Base-by-base conservation (phyloP, 2,113 vertebrate species). In the Siniperca knerii region DNA sequence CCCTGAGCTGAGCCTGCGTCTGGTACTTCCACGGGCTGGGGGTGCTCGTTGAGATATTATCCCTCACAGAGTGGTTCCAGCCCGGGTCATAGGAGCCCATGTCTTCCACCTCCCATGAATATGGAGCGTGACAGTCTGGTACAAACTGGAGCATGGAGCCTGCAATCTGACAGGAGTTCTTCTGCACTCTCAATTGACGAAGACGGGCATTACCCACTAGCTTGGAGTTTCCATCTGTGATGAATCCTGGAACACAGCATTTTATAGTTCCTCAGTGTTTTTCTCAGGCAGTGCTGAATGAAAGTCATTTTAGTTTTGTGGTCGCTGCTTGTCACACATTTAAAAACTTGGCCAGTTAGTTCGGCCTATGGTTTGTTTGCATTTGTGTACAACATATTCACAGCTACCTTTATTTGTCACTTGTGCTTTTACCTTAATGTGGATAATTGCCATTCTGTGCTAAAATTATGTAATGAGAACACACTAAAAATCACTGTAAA, bases 171-270 rank as follows among this genome's bases (percentile, higher is more conserved):
- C 97, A 99, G 1, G 95, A 95, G 77, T 89, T 87, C 77, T 87
- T 93, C 86, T 74, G 94, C 64, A 98, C 97, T 88, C 98, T 95
- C 72, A 98, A 83, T 89, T 99, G 97, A 33, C 97, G 97, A 79
- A 99, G 92, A 87, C 96, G 97, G 10, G 97, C 96, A 11, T 94
- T 96, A 0, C 97, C 97, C 48, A 99, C 95, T 62, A 98, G 92
- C 87, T 97, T 98, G 69, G 97, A 97, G 83, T 98, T 98, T 82
- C 97, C 98, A 79, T 98, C 97, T 23, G 97, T 99, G 90, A 99
- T 95, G 86, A 98, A 99, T 40, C 98, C 98, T 99, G 40, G 64
- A 89, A 78, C 9, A 87, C 2, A 75, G 21, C 0, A 55, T 70
- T 66, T 78, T 37, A 67, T 0, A 44, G 23, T 65, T 66, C 13